These are phyloP conservation scores for Lasioglossum morio DNA, from an alignment of 2,888 invertebrate genomes.

Conservation along the genomic window DNA sequence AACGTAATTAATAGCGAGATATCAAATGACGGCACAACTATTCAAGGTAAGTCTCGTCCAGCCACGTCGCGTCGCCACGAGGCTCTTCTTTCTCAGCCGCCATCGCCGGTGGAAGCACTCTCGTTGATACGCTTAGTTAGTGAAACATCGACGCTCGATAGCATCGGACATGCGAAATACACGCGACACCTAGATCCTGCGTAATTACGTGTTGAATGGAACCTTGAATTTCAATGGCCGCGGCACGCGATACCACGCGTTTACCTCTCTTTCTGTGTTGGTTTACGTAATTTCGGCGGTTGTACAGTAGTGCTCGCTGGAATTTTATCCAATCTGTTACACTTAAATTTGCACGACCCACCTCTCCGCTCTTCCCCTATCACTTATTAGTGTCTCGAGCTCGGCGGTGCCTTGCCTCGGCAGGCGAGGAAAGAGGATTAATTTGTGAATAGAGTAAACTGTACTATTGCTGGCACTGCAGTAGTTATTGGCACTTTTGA, in stretches of 20 bases:
- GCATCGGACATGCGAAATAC: conserved; percentile 30
- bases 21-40: conserved; percentile 13
- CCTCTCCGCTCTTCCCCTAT: background rate
- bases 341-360: background rate
- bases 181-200: conserved; percentile 31
- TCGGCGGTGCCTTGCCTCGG: background rate
- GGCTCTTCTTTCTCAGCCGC: background rate
- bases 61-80: too few relatives aligned
- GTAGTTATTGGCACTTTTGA: too few relatives aligned
- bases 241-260: conserved; percentile 13
- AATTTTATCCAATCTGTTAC: background rate
- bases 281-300: background rate
- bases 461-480: too few relatives aligned
- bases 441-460: too few relatives aligned
- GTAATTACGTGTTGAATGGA: conserved; percentile 35
- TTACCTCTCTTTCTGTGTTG: background rate
- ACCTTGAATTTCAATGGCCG: conserved; percentile 36
- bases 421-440: background rate
- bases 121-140: conserved; percentile 14
- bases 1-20: conserved; percentile 23
- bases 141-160: conserved; percentile 31
- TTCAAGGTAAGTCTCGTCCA: background rate
- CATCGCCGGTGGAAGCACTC: conserved; percentile 13
- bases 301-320: background rate
- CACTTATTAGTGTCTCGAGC: background rate